Base-by-base conservation (phyloP, 2,113 vertebrate species). In the Nyctibius bracteatus region DNA sequence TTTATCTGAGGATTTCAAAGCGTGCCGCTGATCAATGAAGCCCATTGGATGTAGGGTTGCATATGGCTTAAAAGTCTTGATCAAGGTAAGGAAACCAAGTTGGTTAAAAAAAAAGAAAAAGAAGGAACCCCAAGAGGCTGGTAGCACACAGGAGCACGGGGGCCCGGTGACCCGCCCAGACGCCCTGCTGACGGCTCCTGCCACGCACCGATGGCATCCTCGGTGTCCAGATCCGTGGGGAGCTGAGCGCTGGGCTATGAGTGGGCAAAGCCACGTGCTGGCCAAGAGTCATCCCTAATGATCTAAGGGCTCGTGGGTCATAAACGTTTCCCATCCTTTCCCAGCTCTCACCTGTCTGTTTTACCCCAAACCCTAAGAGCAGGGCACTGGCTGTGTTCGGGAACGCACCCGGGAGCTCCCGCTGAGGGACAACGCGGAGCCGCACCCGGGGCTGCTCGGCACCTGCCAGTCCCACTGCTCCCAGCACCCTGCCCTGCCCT, bases 141-240 rank as follows among this genome's bases (percentile, higher is more conserved):
- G 11, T 2, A 43, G 49, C 15, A 5, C 46, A 6, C 20, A 14
- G 51, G n/a, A 33, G 47, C 12, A 25, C 20, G 24, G 68, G 23
- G 58, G 14, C 4, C 35, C 35, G 8, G 30, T 17, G 49, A 13
- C 30, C 28, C 16, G 33, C n/a, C 67, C 21, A 6, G 2, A 3
- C 0, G 5, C 5, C 10, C 28, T 2, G 33, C 8, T 39, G 52
- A 5, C 7, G 1, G 4, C 13, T 39, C 51, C 65, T 35, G 2
- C 4, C n/a, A 1, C 2, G 24, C 28, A 1, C 10, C 8, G 3
- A 2, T 0, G 0, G 19, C 16, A 39, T 12, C n/a, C 58, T 9
- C 9, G 4, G 4, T 7, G 22, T 9, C 46, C 51, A 12, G 63
- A 0, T 30, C 43, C 52, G 8, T 13, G 7, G 0, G 3, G 52